Percentiles rank a stretch among this genome's conserved stretches.
These are phyloP conservation scores for Pristionchus entomophagus DNA, from an alignment of 2,888 invertebrate species.

Conservation along the genomic window DNA sequence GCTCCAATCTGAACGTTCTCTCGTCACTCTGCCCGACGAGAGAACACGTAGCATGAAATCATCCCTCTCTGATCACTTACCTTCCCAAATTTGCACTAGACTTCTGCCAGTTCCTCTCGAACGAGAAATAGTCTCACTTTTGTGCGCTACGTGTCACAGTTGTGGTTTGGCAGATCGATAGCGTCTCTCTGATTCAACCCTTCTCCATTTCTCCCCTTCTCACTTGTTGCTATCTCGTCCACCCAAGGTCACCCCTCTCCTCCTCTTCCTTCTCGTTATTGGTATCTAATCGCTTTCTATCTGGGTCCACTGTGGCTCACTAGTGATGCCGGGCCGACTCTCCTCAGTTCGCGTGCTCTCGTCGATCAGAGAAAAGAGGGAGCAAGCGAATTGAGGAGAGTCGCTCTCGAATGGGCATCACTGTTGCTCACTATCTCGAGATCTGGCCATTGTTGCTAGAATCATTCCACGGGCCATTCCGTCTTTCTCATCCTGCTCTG, in stretches of 20 bases:
- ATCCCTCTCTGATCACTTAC: neutral
- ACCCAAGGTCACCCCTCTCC: neutral
- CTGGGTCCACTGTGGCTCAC: too few relatives aligned
- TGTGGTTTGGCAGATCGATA: neutral
- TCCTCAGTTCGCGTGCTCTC: too few relatives aligned
- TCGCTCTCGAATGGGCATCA: too few relatives aligned
- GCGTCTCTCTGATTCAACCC: neutral
- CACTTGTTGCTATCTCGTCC: neutral
- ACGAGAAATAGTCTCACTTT: neutral
- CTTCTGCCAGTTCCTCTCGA: neutral
- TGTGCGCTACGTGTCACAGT: neutral
- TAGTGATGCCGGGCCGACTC: too few relatives aligned
- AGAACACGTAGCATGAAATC: too few relatives aligned
- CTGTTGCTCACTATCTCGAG: too few relatives aligned
- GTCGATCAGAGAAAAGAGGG: too few relatives aligned
- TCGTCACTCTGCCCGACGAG: neutral
- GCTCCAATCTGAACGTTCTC: neutral
- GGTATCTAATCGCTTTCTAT: constrained; percentile 16
- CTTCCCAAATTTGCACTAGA: too few relatives aligned
- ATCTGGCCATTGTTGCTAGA: too few relatives aligned
- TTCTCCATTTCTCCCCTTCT: constrained; percentile 33
- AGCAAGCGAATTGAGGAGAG: too few relatives aligned
- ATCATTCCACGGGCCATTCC: too few relatives aligned
- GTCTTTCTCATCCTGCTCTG: neutral
- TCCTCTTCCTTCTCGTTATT: neutral